A percentile compares a stretch with the other conserved stretches of the same genome.
Evolutionary conservation across 2,797 vertebrate species (phyloP).

Genomic region (Tadarida brasiliensis): DNA sequence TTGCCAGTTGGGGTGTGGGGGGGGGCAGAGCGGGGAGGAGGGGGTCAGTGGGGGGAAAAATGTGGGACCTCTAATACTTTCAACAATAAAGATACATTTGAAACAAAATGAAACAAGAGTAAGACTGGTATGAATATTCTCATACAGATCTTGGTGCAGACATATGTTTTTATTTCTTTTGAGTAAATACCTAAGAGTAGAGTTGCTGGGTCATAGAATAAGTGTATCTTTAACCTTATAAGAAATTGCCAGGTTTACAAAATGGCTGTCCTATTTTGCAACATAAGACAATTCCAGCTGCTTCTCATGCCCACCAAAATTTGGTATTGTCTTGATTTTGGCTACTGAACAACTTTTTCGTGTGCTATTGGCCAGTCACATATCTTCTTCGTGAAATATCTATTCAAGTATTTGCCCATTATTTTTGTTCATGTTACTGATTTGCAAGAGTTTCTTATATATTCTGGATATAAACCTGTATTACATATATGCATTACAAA

Average conservation of each 20-base stretch:
- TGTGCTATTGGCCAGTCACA: neutral
- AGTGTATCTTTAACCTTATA: neutral
- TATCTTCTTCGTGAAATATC: neutral
- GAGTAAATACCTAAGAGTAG: neutral
- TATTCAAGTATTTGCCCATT: neutral
- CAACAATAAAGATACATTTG: no score
- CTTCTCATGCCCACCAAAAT: neutral
- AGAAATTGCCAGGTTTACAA: neutral
- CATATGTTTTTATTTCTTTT: conserved; percentile 28
- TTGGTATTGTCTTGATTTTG: neutral
- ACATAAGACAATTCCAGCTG: neutral
- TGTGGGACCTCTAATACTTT: no score
- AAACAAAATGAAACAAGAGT: neutral
- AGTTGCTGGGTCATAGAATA: neutral
- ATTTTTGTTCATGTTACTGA: neutral
- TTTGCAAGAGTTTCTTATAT: neutral
- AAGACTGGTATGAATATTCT: neutral
- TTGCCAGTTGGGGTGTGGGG: neutral
- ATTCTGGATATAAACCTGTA: neutral
- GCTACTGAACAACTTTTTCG: neutral
- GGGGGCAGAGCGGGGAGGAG: no score
- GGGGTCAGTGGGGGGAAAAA: no score
- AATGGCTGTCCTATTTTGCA: neutral
- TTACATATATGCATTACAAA: neutral
- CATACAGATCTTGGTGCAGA: neutral